A percentile compares a stretch with the other conserved stretches of the same genome.
Evolutionary conservation across 1,140 invertebrate species (phyloP).

Genomic region (Helicoverpa armigera): DNA sequence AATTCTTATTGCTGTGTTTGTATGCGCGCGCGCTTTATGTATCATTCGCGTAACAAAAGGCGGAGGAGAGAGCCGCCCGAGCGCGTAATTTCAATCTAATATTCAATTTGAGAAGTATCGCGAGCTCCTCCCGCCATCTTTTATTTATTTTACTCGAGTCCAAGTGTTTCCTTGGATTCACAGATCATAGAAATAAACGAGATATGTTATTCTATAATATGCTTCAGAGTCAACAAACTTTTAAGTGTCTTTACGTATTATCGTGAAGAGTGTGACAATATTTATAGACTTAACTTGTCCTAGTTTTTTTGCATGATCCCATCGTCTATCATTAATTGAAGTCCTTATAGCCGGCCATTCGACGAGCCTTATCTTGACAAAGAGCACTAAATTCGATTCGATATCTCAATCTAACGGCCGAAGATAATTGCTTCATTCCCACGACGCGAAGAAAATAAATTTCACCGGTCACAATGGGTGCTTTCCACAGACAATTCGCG

Average conservation of each 20-base stretch:
- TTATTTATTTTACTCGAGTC: conserved; percentile 77
- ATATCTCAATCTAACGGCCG: conserved; percentile 60
- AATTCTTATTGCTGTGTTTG: conserved; percentile 84
- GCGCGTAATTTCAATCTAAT: conserved; percentile 85
- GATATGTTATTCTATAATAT: conserved; percentile 45
- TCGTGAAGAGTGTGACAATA: background rate
- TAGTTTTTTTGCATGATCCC: conserved; percentile 7
- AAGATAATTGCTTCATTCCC: conserved; percentile 71
- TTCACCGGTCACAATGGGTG: conserved; percentile 68
- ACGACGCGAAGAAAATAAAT: conserved; percentile 68
- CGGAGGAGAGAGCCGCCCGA: conserved; percentile 75
- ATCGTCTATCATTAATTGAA: conserved; percentile 36
- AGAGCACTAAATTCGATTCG: conserved; percentile 58
- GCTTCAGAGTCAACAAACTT: background rate
- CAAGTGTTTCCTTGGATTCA: conserved; percentile 71
- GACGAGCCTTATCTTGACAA: conserved; percentile 50
- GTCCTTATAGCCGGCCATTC: conserved; percentile 23
- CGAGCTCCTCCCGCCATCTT: conserved; percentile 72
- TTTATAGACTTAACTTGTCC: background rate
- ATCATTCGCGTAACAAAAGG: conserved; percentile 81
- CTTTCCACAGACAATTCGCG: conserved; percentile 65
- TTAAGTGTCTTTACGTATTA: background rate
- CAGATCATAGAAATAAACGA: conserved; percentile 60
- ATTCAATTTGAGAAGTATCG: conserved; percentile 83
- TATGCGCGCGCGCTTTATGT: conserved; percentile 83